These are phyloP conservation scores for Sander lucioperca DNA, from an alignment of 2,113 vertebrate genomes.

Conservation along the genomic window DNA sequence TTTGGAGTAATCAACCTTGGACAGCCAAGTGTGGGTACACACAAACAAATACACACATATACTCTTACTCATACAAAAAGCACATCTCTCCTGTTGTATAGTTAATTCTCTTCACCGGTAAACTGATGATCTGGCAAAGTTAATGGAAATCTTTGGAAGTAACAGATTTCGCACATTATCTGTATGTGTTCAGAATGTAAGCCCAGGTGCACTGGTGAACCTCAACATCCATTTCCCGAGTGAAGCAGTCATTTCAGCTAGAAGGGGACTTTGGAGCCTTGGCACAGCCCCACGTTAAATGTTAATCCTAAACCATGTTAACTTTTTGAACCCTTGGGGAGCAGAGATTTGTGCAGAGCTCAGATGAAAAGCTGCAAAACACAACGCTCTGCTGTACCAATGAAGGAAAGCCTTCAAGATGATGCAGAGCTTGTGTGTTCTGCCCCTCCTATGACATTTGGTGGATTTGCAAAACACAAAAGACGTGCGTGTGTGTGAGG, in stretches of 20 bases:
- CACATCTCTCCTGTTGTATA: not conserved
- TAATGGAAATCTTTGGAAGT: not conserved
- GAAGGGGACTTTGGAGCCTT: slow-evolving; percentile 52
- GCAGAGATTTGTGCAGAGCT: slow-evolving; percentile 30
- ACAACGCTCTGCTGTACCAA: not conserved
- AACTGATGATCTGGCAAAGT: not conserved
- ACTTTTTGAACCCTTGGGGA: slow-evolving; percentile 1
- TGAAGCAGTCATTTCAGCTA: not conserved
- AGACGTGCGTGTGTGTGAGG: not conserved
- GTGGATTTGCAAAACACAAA: slow-evolving; percentile 13
- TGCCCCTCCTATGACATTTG: not conserved
- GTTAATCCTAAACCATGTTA: slow-evolving; percentile 49
- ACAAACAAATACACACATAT: not conserved
- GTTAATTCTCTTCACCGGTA: not conserved
- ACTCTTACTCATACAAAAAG: not conserved
- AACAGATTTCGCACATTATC: not conserved
- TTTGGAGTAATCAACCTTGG: slow-evolving; percentile 15
- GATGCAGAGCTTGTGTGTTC: not conserved
- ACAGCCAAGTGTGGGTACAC: not conserved
- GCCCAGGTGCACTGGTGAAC: not conserved
- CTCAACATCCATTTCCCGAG: not conserved
- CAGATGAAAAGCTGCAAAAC: not conserved
- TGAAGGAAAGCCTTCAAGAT: slow-evolving; percentile 10
- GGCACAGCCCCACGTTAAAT: slow-evolving; percentile 16
- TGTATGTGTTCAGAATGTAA: not conserved